Conservation (phyloP, 2,888 invertebrate genomes). For the Mellilla xanthometata region DNA sequence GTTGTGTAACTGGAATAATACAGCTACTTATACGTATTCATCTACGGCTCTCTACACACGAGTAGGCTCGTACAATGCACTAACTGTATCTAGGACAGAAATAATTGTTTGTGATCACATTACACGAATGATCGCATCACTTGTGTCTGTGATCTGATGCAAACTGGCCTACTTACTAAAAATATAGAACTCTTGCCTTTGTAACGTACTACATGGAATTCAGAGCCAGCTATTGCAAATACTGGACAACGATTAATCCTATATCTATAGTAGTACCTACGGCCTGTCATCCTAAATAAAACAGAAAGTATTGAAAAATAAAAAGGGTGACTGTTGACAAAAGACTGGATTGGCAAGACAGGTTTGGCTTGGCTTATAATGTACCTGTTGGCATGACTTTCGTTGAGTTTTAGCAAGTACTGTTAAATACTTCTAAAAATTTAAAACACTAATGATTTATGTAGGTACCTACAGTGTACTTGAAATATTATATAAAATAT, state of each 20-base stretch:
- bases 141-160: constrained; percentile 44
- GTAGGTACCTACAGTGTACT: no score
- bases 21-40: constrained; percentile 5
- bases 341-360: constrained; percentile 35
- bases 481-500: no score
- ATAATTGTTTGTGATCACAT: constrained; percentile 50
- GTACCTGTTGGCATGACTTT: constrained; percentile 24
- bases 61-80: constrained; percentile 25
- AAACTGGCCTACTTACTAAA: constrained; percentile 52
- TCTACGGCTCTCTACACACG: constrained; percentile 11
- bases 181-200: constrained; percentile 40
- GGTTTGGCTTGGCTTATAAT: constrained; percentile 29
- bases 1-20: constrained; percentile 8
- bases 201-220: constrained; percentile 25
- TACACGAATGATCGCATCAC: constrained; percentile 49
- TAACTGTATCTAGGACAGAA: constrained; percentile 41
- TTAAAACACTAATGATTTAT: no score
- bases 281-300: constrained; percentile 23
- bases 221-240: background rate
- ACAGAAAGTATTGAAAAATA: background rate
- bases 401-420: no score
- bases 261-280: constrained; percentile 20
- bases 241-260: constrained; percentile 15
- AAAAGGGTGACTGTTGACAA: constrained; percentile 32
- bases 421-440: no score